Percentiles rank a stretch among this genome's conserved stretches.
Conservation (phyloP, 2,888 invertebrate genomes). For the Chloroclystis v-ata region DNA sequence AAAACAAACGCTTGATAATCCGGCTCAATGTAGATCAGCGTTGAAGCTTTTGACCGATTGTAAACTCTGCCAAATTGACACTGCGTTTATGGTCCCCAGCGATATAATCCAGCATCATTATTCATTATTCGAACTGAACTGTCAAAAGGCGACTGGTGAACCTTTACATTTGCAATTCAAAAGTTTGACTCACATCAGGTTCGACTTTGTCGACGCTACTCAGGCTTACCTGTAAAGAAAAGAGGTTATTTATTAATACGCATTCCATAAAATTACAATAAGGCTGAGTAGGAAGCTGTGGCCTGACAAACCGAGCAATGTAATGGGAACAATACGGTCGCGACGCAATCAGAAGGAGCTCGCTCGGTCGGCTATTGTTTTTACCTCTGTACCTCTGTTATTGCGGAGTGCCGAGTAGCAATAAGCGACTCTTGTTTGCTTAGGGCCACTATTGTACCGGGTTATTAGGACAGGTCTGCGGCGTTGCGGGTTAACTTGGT, state of each 20-base stretch:
- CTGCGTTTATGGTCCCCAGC: conserved; percentile 49
- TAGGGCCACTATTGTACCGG: conserved; percentile 65
- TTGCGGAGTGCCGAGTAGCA: conserved; percentile 67
- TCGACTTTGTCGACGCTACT: conserved; percentile 11
- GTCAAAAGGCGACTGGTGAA: conserved; percentile 6
- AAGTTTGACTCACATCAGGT: conserved; percentile 12
- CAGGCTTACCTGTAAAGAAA: conserved; percentile 45
- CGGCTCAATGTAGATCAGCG: conserved; percentile 49
- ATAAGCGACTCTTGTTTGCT: conserved; percentile 68
- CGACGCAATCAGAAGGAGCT: conserved; percentile 60
- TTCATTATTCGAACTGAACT: conserved; percentile 13
- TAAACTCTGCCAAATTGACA: conserved; percentile 49
- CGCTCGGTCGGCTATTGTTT: conserved; percentile 58
- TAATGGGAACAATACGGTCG: conserved; percentile 57
- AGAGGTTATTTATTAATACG: conserved; percentile 31
- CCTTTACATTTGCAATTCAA: conserved; percentile 8
- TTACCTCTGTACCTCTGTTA: conserved; percentile 54
- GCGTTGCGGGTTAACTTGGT: conserved; percentile 41
- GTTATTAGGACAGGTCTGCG: conserved; percentile 66
- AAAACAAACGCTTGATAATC: conserved; percentile 53
- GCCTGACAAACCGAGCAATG: conserved; percentile 51
- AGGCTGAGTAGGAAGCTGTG: conserved; percentile 42
- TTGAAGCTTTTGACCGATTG: conserved; percentile 54
- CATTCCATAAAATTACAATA: conserved; percentile 37
- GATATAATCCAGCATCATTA: conserved; percentile 33